phyloP scores from a whole-genome alignment of 2,888 invertebrate genomes.

The Agriotes lineatus region DNA sequence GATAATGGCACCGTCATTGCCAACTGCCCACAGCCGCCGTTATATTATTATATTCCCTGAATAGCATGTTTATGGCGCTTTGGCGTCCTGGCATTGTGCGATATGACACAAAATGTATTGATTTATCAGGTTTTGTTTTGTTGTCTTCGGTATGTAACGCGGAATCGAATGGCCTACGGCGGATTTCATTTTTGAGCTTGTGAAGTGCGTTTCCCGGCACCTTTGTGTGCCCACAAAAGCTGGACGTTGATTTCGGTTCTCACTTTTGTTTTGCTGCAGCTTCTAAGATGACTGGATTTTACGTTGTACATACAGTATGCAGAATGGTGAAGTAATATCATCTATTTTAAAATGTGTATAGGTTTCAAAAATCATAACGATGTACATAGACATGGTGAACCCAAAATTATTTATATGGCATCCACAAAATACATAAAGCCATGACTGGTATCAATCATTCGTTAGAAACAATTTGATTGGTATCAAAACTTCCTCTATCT shows the following conservation, averaged over 20 bases:
- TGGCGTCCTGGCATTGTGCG: constrained; percentile 20
- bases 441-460: no score
- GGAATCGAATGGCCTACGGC: constrained; percentile 4
- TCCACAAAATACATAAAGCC: no score
- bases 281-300: no score
- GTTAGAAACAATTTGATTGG: no score
- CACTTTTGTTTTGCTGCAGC: no score
- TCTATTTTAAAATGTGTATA: no score
- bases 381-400: no score
- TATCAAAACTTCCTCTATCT: no score
- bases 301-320: no score
- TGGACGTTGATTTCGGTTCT: constrained; percentile 3
- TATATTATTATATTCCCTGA: constrained; percentile 24
- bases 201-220: background rate
- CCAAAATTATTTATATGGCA: no score
- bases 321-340: no score
- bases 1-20: constrained; percentile 28
- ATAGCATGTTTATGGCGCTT: constrained; percentile 22
- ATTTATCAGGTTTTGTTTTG: constrained; percentile 29
- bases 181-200: constrained; percentile 13
- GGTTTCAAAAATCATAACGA: no score
- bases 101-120: constrained; percentile 31
- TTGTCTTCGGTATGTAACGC: background rate
- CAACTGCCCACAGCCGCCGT: constrained; percentile 16
- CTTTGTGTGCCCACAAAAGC: background rate